phyloP scores from a whole-genome alignment of 2,797 vertebrate genomes.

The Rhinophrynus dorsalis region DNA sequence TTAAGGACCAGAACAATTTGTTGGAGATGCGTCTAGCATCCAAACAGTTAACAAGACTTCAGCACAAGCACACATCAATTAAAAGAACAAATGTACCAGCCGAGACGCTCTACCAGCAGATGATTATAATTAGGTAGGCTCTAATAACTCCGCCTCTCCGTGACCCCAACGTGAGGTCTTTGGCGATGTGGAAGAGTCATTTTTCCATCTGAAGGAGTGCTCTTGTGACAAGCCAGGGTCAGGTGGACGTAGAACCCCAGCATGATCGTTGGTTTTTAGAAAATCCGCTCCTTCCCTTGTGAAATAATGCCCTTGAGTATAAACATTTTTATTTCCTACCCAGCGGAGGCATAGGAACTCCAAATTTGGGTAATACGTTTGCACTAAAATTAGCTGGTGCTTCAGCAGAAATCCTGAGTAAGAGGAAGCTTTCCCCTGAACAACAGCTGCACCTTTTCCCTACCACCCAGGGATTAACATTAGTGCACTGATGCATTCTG shows the following conservation, averaged over 20 bases:
- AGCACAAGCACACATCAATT: too few relatives aligned
- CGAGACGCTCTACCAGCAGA: too few relatives aligned
- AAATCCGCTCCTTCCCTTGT: too few relatives aligned
- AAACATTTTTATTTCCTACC: neutral
- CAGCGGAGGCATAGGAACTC: neutral
- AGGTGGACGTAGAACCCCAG: neutral
- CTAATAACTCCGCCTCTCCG: neutral
- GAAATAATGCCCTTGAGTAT: neutral
- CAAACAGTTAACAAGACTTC: too few relatives aligned
- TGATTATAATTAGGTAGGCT: too few relatives aligned
- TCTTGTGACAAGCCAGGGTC: neutral
- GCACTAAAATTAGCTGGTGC: slow-evolving; percentile 10
- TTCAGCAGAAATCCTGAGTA: neutral
- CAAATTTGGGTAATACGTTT: neutral
- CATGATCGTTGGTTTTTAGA: too few relatives aligned
- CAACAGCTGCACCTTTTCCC: slow-evolving; percentile 12
- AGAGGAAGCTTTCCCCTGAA: neutral
- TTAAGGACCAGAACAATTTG: too few relatives aligned
- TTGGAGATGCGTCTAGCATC: too few relatives aligned
- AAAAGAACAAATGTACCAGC: too few relatives aligned
- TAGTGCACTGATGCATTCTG: too few relatives aligned
- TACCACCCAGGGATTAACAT: neutral
- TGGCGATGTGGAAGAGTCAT: neutral
- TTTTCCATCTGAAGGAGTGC: neutral
- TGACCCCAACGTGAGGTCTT: neutral